Base-by-base conservation (phyloP, 2,888 invertebrate genomes). In the Salpingus planirostris region DNA sequence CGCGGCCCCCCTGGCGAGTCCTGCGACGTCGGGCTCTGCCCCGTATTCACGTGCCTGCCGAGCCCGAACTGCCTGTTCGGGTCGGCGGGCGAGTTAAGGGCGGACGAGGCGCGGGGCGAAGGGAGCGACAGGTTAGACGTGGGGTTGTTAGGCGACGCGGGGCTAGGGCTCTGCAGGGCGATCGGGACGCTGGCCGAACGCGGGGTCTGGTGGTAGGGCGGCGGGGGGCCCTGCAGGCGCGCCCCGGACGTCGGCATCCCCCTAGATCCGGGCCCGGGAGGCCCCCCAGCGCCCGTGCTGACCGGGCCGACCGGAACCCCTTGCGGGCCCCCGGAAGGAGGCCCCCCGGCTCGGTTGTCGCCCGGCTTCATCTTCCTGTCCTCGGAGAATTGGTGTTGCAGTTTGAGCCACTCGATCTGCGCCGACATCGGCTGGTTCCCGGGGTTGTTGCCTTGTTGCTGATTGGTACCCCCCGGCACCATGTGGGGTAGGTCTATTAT, bases 331-430 rank as follows among this genome's bases (percentile, higher is more conserved):
- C 38, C 38, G 24, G 43, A 43, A 31, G 54, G 51, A 6, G 18
- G 18, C 18, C 18, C 5, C 8, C 18, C 18, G 5, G 8, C 8
- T 24, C 14, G 34, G 4, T 39, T 36, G 24, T 37, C 38, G 23
- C 43, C 43, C 32, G 54, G 51, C 36, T 57, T 54, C 38, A 53
- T 71, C 47, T 76, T 77, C 54, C 79, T 75, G 29, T 74, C 73
- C 50, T 89, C 88, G 53, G 80, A 81, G 65, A 84, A 88, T 62
- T 89, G 87, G 56, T 86, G 82, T 55, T 90, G 90, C 47, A 91
- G 65, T 62, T 91, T 89, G 52, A 86, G 84, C 92, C 92, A 92
- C 59, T 92, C 91, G 62, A 87, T 74, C 64, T 84, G 83, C 3
- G 78, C 77, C 43, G 73, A 65, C 21, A 68, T 63, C 21, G 35